A percentile compares a stretch with the other conserved stretches of the same genome.
These are phyloP conservation scores for Hyperoodon ampullatus DNA, from an alignment of 2,113 vertebrate genomes.

Conservation along the genomic window DNA sequence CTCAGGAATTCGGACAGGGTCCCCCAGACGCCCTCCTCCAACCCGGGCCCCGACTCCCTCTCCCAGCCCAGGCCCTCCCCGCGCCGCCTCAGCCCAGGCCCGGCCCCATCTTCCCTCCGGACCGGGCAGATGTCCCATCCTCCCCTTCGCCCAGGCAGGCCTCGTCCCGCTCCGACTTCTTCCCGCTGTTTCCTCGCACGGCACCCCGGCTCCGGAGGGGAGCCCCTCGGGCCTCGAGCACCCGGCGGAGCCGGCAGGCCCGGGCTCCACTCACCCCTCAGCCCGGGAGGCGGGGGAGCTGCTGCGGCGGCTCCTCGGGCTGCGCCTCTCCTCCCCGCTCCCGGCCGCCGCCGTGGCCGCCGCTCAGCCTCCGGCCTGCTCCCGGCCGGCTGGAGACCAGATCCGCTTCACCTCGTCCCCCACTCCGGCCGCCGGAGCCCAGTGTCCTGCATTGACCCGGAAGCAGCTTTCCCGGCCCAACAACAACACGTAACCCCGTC, in stretches of 20 bases:
- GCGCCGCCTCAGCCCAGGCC: not conserved
- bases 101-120: not conserved
- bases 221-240: not conserved
- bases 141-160: not conserved
- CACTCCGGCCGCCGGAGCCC: constrained; percentile 62
- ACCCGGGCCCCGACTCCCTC: not conserved
- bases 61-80: not conserved
- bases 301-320: constrained; percentile 64
- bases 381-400: constrained; percentile 32
- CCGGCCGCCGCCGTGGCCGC: constrained; percentile 67
- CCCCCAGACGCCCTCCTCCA: not conserved
- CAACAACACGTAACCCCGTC: constrained; percentile 81
- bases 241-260: constrained; percentile 11
- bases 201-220: not conserved
- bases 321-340: constrained; percentile 67
- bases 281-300: constrained; percentile 76
- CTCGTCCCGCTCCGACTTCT: not conserved
- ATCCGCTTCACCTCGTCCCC: constrained; percentile 49
- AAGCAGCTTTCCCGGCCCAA: constrained; percentile 78
- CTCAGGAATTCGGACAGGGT: not conserved
- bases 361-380: constrained; percentile 57
- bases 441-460: constrained; percentile 87
- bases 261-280: constrained; percentile 75
- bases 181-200: not conserved
- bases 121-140: not conserved